phyloP scores from a whole-genome alignment of 2,888 invertebrate species.

The Chironomus riparius region DNA sequence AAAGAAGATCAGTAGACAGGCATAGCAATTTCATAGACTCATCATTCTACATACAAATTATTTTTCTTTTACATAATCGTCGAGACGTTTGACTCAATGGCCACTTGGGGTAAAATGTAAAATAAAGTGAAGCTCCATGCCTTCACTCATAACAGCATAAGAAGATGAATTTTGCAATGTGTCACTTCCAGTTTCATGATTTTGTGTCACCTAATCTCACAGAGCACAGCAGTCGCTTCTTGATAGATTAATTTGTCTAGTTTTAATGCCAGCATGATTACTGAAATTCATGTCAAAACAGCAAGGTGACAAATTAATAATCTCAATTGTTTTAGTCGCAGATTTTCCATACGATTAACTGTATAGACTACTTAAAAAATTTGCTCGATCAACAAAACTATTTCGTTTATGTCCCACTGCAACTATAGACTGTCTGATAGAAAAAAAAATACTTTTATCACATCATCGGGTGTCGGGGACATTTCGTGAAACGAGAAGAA shows the following conservation, averaged over 20 bases:
- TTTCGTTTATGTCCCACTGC: too few species aligned
- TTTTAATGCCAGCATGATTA: neutral
- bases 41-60: neutral
- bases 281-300: neutral
- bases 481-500: neutral
- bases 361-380: too few species aligned
- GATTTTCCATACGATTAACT: too few species aligned
- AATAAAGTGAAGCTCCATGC: neutral
- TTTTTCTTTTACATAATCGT: neutral
- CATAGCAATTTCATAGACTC: neutral
- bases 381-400: too few species aligned
- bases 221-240: neutral
- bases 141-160: neutral
- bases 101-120: neutral
- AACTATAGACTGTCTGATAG: too few species aligned
- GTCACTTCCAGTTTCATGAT: neutral
- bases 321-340: too few species aligned
- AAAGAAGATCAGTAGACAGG: too few species aligned
- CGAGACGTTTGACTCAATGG: conserved; percentile 1
- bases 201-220: neutral
- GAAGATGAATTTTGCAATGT: neutral
- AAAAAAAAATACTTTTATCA: too few species aligned
- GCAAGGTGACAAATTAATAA: too few species aligned
- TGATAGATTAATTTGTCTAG: neutral
- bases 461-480: too few species aligned